These are phyloP conservation scores for Xenopus tropicalis DNA, from an alignment of 2,113 vertebrate genomes.

Conservation along the genomic window UCB_Xtro_10.0 CM004444.2:83448001-83448500, in stretches of 20 bases:
- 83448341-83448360: too few species aligned
- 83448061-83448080: slow-evolving; percentile 76
- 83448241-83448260: background rate
- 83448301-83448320: too few species aligned
- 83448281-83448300: too few species aligned
- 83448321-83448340: too few species aligned
- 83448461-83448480: too few species aligned
- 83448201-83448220: background rate
- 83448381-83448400: too few species aligned
- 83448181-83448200: background rate
- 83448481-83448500: too few species aligned
- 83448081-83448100: slow-evolving; percentile 31
- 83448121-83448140: slow-evolving; percentile 33
- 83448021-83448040: slow-evolving; percentile 68
- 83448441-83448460: too few species aligned
- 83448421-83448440: too few species aligned
- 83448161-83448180: slow-evolving; percentile 15
- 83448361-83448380: too few species aligned
- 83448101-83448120: slow-evolving; percentile 13
- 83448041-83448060: slow-evolving; percentile 66
- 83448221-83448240: background rate
- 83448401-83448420: too few species aligned
- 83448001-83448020: slow-evolving; percentile 6
- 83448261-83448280: slow-evolving; percentile 19
- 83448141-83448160: background rate